Conservation (phyloP, 1,140 invertebrate genomes). For the Trachelipus rathkii region DNA sequence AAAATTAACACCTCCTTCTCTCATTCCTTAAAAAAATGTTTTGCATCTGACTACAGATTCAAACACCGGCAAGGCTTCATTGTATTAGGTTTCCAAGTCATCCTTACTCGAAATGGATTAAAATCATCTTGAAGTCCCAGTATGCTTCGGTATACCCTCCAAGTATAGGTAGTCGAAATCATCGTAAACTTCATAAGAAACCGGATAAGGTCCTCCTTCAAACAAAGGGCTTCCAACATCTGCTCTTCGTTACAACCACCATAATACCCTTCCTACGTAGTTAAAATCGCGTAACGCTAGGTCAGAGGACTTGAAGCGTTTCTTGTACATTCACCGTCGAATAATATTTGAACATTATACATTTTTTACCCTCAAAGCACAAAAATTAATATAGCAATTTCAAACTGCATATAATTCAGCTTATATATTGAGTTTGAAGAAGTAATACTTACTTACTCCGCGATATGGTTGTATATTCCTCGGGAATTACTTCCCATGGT, state of each 20-base stretch:
- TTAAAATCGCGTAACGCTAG: slow-evolving; percentile 54
- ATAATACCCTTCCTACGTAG: slow-evolving; percentile 54
- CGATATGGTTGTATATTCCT: slow-evolving; percentile 55
- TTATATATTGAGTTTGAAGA: not conserved
- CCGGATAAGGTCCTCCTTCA: slow-evolving; percentile 55
- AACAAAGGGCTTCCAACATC: slow-evolving; percentile 54
- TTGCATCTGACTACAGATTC: too few species aligned
- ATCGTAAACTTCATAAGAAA: slow-evolving; percentile 54
- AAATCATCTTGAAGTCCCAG: slow-evolving; percentile 48
- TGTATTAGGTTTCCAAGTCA: not conserved
- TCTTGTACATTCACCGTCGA: slow-evolving; percentile 48
- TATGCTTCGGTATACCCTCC: slow-evolving; percentile 52
- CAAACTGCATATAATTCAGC: too few species aligned
- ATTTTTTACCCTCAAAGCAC: slow-evolving; percentile 43
- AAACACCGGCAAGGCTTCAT: too few species aligned
- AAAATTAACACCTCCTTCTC: too few species aligned
- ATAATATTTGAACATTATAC: too few species aligned
- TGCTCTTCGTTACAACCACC: slow-evolving; percentile 55
- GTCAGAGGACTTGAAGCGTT: slow-evolving; percentile 43
- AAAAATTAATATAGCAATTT: too few species aligned
- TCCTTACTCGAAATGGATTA: slow-evolving; percentile 48
- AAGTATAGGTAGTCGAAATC: slow-evolving; percentile 52
- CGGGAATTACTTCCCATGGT: slow-evolving; percentile 55
- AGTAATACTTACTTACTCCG: slow-evolving; percentile 48
- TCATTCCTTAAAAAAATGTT: too few species aligned